A percentile compares a stretch with the other conserved stretches of the same genome.
Conservation (phyloP, 2,888 invertebrate genomes). For the Loripinus fragilis region DNA sequence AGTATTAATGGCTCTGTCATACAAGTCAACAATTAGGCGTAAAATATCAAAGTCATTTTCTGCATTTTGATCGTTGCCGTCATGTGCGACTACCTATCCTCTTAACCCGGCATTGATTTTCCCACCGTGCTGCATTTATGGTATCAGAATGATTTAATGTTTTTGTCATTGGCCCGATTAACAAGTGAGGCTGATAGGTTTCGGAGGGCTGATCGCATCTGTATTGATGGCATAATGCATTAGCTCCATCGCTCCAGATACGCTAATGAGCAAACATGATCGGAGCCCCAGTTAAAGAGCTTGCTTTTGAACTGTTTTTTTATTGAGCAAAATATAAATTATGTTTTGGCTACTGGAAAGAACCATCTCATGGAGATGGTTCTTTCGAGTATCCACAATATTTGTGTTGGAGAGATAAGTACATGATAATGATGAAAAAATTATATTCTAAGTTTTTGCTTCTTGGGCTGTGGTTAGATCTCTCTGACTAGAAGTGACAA, state of each 20-base stretch:
- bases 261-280: too few species aligned
- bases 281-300: too few species aligned
- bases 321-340: too few species aligned
- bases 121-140: neutral
- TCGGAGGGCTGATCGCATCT: constrained; percentile 10
- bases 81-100: neutral
- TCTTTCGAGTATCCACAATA: too few species aligned
- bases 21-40: neutral
- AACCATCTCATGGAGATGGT: too few species aligned
- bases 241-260: neutral
- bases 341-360: too few species aligned
- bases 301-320: too few species aligned
- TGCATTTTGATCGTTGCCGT: neutral
- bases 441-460: too few species aligned
- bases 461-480: too few species aligned
- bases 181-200: constrained; percentile 13
- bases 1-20: neutral
- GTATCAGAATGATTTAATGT: constrained; percentile 20
- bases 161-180: constrained; percentile 10
- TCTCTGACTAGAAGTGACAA: too few species aligned
- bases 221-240: constrained; percentile 20
- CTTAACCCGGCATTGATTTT: constrained; percentile 1
- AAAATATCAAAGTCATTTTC: constrained; percentile 1
- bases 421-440: too few species aligned
- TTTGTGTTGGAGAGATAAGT: too few species aligned